A percentile compares a stretch with the other conserved stretches of the same genome.
Evolutionary conservation across 2,113 vertebrate species (phyloP).

Genomic region (Bambusicola thoracicus): DNA sequence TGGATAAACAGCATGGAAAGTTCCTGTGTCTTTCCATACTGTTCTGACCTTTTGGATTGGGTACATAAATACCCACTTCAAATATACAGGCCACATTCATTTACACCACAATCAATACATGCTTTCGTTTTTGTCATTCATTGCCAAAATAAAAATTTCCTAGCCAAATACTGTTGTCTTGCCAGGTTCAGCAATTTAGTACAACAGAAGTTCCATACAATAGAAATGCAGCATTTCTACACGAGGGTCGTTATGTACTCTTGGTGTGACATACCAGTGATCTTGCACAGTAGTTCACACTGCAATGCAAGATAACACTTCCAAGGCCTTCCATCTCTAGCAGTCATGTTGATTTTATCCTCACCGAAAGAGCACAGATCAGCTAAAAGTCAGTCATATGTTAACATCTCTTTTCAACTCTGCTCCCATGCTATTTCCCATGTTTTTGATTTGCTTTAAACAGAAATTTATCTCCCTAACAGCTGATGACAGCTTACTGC

Average conservation of each 20-base stretch:
- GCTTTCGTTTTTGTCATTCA: neutral
- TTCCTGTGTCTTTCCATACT: neutral
- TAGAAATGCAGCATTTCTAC: neutral
- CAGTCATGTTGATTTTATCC: neutral
- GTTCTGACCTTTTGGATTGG: neutral
- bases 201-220: neutral
- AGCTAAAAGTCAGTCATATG: neutral
- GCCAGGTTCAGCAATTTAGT: neutral
- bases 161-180: neutral
- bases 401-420: neutral
- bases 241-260: neutral
- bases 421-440: neutral
- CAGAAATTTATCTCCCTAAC: neutral
- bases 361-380: neutral
- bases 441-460: neutral
- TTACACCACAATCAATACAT: neutral
- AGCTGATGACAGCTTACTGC: neutral
- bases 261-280: neutral
- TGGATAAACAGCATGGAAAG: rapidly evolving
- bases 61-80: neutral
- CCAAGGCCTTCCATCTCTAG: neutral
- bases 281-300: neutral
- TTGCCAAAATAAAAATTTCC: neutral
- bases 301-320: neutral
- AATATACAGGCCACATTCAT: neutral